Base-by-base conservation (phyloP, 2,888 invertebrate species). In the Helleia helle region DNA sequence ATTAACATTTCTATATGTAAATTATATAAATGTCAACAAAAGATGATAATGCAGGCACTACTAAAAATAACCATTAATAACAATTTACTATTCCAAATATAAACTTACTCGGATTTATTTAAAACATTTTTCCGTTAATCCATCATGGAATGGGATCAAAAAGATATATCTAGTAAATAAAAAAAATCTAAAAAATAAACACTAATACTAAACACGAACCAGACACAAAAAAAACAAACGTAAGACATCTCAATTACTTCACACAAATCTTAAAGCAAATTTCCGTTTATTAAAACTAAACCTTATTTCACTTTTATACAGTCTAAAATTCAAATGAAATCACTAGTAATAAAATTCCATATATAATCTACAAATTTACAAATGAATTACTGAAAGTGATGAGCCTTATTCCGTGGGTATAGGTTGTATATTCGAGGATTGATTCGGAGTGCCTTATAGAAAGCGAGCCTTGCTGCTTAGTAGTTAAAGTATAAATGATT, bases 221-320 rank as follows among this genome's bases (percentile, higher is more conserved):
- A 47, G 48, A 50, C 49, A 41, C 49, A 47, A 25, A 51, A 51
- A 48, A 51, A 49, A 52, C 51, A 48, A 67, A 54, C 64, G 67
- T 65, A 72, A 73, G 70, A 83, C 72, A 56, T 63, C 83, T 83
- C 83, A 81, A 83, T 83, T 81, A 83, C 71, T 71, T 71, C 68
- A 64, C 69, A 65, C 69, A 65, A 54, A 50, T 53, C 65, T 58
- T 59, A 31, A 40, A 31, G 31, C 15, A 40, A 14, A 25, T 40
- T 17, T 15, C 6, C 7, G 12, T 8, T 18, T 14, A 25, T 17
- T 15, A 8, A 40, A 26, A 11, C 4, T 30, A 15, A 11, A 3
- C 30, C n/a, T 14, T 40, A 31, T n/a, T 1, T 3, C 15, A 5
- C 11, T 7, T 8, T 2, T 0, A 8, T 31, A 40, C 25, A 40